Evolutionary conservation across 2,888 invertebrate genomes (phyloP), one percentile per base, ranked within the genome.

Genomic region (Chorisops tibialis): DNA sequence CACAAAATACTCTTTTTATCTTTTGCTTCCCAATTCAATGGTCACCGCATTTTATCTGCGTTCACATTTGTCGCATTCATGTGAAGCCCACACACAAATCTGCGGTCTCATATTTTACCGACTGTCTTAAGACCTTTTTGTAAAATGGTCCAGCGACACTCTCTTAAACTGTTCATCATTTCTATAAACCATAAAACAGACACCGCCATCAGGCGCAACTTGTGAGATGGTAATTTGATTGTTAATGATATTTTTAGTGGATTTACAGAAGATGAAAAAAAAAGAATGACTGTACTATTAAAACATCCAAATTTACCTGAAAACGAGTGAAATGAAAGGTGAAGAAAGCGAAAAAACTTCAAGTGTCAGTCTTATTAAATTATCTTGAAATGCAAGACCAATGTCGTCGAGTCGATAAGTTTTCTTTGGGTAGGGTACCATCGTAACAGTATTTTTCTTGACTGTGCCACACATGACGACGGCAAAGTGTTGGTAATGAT

Each of bases 31-130:
- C 56, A 41, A 56, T 56, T 56, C 56, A 45, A 56, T 43, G 56
- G 43, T 43, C 30, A 56, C 56, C 56, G 56, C 56, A 45, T 16
- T 56, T 56, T 45, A 45, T 45, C 45, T 43, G 56, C 43, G 39
- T 56, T 24, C 30, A 56, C 43, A 43, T 56, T 56, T 56, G 56
- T 45, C 45, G 56, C 56, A 45, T 56, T 56, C 30, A 56, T 19
- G 43, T 43, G 56, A 56, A 56, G 56, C 56, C 56, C 56, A 56
- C 56, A 56, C 56, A 56, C 56, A 56, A 56, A 45, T 56, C 56
- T 56, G 56, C 56, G 56, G 56, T 56, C 56, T 56, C 56, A 56
- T 56, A 56, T 56, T 43, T 56, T 56, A 56, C 43, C 56, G 56
- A n/a, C 11, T 30, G 56, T 56, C 43, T 56, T 56, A 56, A 56